Percentiles rank a stretch among this genome's conserved stretches.
These are phyloP conservation scores for Nycticryphes semicollaris DNA, from an alignment of 2,113 vertebrate genomes.

Conservation along the genomic window DNA sequence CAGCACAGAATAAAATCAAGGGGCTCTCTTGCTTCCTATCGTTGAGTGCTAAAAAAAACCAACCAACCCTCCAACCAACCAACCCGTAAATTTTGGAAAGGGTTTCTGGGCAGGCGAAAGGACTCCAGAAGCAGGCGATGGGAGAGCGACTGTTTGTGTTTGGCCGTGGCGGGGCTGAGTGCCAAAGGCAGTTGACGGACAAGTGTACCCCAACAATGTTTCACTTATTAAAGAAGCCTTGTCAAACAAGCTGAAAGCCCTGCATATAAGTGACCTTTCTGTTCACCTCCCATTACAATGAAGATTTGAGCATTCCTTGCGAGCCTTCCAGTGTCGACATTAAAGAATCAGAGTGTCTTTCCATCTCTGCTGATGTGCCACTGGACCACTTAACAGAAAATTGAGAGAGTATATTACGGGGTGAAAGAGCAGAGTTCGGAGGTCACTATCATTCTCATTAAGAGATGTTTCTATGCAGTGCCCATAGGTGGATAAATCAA, in stretches of 20 bases:
- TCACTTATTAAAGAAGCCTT: slow-evolving; percentile 61
- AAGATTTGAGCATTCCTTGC: slow-evolving; percentile 62
- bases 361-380: slow-evolving; percentile 66
- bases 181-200: slow-evolving; percentile 43
- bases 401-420: slow-evolving; percentile 72
- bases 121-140: neutral
- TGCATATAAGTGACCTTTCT: slow-evolving; percentile 61
- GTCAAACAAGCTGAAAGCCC: slow-evolving; percentile 65
- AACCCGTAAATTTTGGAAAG: neutral
- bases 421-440: slow-evolving; percentile 73
- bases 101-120: neutral
- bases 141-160: slow-evolving; percentile 37
- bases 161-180: neutral
- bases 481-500: slow-evolving; percentile 72
- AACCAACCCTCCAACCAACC: neutral
- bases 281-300: slow-evolving; percentile 62
- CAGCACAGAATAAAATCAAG: slow-evolving; percentile 9
- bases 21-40: neutral
- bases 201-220: slow-evolving; percentile 53
- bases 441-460: slow-evolving; percentile 77
- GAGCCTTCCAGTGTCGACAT: slow-evolving; percentile 57
- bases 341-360: slow-evolving; percentile 63
- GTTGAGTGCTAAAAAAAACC: neutral
- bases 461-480: slow-evolving; percentile 73
- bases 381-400: slow-evolving; percentile 75